phyloP scores from a whole-genome alignment of 2,113 vertebrate species.

The Mormyrus lacerda region DNA sequence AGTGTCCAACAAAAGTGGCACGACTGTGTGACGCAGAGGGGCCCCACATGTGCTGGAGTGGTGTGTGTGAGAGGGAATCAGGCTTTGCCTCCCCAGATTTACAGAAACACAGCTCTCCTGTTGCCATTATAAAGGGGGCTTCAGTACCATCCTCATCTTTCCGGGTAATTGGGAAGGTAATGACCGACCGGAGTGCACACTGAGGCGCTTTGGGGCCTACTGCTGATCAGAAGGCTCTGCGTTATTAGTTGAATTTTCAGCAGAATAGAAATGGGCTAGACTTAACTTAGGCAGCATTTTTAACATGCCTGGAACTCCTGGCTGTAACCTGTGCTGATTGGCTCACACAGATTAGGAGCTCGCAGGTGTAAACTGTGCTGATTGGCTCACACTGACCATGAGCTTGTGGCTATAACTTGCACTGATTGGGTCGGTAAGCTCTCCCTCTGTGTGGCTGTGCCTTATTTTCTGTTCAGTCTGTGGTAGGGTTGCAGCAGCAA shows the following conservation, averaged over 20 bases:
- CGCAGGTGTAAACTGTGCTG: no score
- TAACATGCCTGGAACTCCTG: neutral
- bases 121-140: neutral
- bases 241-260: neutral
- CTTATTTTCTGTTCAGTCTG: neutral
- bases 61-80: neutral
- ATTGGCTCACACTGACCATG: no score
- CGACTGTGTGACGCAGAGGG: neutral
- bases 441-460: neutral
- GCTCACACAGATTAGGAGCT: neutral
- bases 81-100: no score
- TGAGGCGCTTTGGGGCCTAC: neutral
- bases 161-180: conserved; percentile 10
- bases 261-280: neutral
- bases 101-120: neutral
- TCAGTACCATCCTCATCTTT: conserved; percentile 14
- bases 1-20: neutral
- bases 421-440: neutral
- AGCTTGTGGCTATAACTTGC: no score
- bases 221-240: neutral
- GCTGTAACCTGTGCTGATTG: neutral
- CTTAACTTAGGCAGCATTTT: neutral
- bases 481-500: neutral
- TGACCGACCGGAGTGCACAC: neutral
- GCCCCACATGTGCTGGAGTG: neutral